Conservation (phyloP, 1,140 invertebrate species). For the Trachymyrmex septentrionalis region DNA sequence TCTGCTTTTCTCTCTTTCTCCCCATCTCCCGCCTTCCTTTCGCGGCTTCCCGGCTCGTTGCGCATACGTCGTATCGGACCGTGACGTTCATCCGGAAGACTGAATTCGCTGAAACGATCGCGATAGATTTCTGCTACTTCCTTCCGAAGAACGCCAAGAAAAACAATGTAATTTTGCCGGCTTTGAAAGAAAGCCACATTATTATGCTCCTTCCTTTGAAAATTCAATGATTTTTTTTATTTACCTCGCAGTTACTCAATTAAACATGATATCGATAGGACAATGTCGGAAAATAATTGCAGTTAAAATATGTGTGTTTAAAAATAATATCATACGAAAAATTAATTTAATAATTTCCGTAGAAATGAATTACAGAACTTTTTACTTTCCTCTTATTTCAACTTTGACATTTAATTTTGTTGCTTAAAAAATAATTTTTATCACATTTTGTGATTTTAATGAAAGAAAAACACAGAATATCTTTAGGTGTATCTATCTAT, state of each 20-base stretch:
- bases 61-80: slow-evolving; percentile 24
- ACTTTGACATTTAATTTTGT: not conserved
- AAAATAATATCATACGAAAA: not conserved
- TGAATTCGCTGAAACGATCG: slow-evolving; percentile 10
- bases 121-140: slow-evolving; percentile 18
- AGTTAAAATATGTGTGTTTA: not conserved
- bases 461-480: not conserved
- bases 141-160: not conserved
- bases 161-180: not conserved
- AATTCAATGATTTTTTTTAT: not conserved
- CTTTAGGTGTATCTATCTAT: not conserved
- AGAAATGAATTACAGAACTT: not conserved
- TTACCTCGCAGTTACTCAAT: not conserved
- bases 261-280: not conserved
- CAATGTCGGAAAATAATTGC: not conserved
- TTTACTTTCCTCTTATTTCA: slow-evolving; percentile 6
- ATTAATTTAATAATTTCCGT: not conserved
- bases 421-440: not conserved
- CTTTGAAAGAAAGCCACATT: not conserved
- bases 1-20: slow-evolving; percentile 35
- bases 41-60: slow-evolving; percentile 26
- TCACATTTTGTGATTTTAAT: not conserved
- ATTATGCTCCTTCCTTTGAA: not conserved
- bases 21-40: slow-evolving; percentile 7
- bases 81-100: slow-evolving; percentile 25